Evolutionary conservation across 37 sponge, comb jelly and placozoan species (phyloP), one percentile per base, ranked within the genome.

Genomic region (Cliona cf. orientalis): DNA sequence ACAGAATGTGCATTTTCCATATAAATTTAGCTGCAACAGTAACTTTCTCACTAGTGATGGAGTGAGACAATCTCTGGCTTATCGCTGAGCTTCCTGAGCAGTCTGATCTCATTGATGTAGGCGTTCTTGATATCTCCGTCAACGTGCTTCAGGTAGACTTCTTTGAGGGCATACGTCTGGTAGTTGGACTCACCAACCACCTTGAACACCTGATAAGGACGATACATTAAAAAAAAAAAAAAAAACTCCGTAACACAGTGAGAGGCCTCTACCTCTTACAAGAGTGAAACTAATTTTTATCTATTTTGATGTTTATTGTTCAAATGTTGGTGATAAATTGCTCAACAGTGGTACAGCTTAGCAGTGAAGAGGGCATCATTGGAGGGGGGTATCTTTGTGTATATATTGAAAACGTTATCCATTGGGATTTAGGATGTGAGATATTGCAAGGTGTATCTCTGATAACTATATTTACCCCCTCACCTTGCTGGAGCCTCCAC

Each of bases 401-500:
- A n/a, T n/a, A n/a, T n/a, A n/a, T n/a, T n/a, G n/a, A n/a, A n/a
- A n/a, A n/a, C n/a, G n/a, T n/a, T n/a, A n/a, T n/a, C n/a, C n/a
- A n/a, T n/a, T n/a, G n/a, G n/a, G n/a, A n/a, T n/a, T n/a, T n/a
- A n/a, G n/a, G n/a, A n/a, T n/a, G n/a, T n/a, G n/a, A n/a, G n/a
- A n/a, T n/a, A n/a, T n/a, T n/a, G n/a, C n/a, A n/a, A n/a, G n/a
- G n/a, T n/a, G n/a, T n/a, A n/a, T n/a, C n/a, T n/a, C n/a, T n/a
- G n/a, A n/a, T n/a, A n/a, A n/a, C n/a, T n/a, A n/a, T n/a, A 69
- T 60, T 37, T 40, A 46, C 37, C 6, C 6, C 42, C 83, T 14
- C 33, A 86, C 92, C 83, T 81, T 80, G 46, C 92, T 91, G 53
- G 81, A 83, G 9, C 92, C 87, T 12, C 92, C 88, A 2, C 58